These are phyloP conservation scores for Dyspetes luteomarginatus DNA, from an alignment of 2,888 invertebrate genomes.

Conservation along the genomic window DNA sequence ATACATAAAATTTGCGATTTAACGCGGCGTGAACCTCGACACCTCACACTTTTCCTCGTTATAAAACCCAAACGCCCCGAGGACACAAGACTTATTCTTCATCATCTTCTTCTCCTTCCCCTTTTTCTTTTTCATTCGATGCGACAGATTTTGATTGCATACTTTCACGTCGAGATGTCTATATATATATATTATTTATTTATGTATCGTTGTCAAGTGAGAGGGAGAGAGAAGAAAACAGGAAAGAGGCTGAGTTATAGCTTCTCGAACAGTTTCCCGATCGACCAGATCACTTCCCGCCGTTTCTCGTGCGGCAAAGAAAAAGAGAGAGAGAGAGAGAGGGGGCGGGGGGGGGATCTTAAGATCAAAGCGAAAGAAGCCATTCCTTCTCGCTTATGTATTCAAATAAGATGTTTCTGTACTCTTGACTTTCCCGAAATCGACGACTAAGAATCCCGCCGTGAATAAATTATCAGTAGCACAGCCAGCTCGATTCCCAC, in stretches of 20 bases:
- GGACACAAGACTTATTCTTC: slow-evolving; percentile 59
- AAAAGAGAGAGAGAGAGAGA: neutral
- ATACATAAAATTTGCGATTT: neutral
- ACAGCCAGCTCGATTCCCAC: neutral
- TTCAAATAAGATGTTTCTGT: slow-evolving; percentile 46
- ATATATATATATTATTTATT: neutral
- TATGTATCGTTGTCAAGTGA: slow-evolving; percentile 27
- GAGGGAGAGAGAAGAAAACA: slow-evolving; percentile 32
- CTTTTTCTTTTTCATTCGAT: slow-evolving; percentile 43
- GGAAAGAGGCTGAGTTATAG: slow-evolving; percentile 48
- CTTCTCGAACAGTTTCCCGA: slow-evolving; percentile 49
- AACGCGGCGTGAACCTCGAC: slow-evolving; percentile 45
- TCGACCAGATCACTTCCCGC: slow-evolving; percentile 46
- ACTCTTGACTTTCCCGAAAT: slow-evolving; percentile 45
- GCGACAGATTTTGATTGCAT: slow-evolving; percentile 73
- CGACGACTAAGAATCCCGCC: neutral
- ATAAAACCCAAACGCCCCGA: slow-evolving; percentile 26
- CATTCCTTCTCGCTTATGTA: slow-evolving; percentile 26
- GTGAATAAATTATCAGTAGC: slow-evolving; percentile 26
- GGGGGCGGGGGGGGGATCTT: neutral
- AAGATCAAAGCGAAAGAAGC: slow-evolving; percentile 42
- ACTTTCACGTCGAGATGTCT: slow-evolving; percentile 68
- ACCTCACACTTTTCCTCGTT: slow-evolving; percentile 59
- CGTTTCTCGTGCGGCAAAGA: neutral
- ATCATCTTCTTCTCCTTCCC: no score